Evolutionary conservation across 2,888 invertebrate genomes (phyloP), one percentile per base, ranked within the genome.

Genomic region (Griposia aprilina): DNA sequence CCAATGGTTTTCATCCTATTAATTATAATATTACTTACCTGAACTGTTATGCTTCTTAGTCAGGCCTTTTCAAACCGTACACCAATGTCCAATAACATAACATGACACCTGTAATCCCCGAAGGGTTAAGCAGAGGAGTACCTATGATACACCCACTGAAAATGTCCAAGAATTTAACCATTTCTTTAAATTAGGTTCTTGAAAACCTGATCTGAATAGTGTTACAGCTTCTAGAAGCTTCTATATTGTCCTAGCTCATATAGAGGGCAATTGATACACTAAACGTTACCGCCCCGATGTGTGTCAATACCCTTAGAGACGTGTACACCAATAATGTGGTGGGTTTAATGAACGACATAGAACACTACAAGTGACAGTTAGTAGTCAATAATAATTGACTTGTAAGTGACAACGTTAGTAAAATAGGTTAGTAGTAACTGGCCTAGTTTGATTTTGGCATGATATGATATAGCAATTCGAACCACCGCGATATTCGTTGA

Each of bases 271-370:
- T 50, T 59, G 48, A 13, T 50, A 45, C 17, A 50, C 11, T n/a
- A 50, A 15, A 71, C 20, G 41, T 15, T 20, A 50, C 71, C 50
- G 72, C n/a, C 36, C 45, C 15, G 26, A 59, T 80, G 59, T 80
- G 52, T 76, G 77, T 80, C 77, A 72, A 78, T 52, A 60, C 50
- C 73, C 80, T 48, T 60, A 45, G n/a, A 8, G n/a, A 17, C 74
- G 77, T 78, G 81, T 60, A 30, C 59, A 60, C 59, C 81, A 81
- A 80, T 78, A 81, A 73, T 60, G 30, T 11, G 30, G 41, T n/a
- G 41, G 30, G 50, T 60, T 73, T 80, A 72, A 59, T 20, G 50
- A 45, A 50, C 80, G 59, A 30, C 23, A 68, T 13, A 50, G 26
- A 0, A 59, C 30, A 20, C 26, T 26, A 50, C 23, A 17, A 59